These are phyloP conservation scores for Pseudotriccus pelzelni DNA, from an alignment of 2,797 vertebrate species.

Conservation along the genomic window DNA sequence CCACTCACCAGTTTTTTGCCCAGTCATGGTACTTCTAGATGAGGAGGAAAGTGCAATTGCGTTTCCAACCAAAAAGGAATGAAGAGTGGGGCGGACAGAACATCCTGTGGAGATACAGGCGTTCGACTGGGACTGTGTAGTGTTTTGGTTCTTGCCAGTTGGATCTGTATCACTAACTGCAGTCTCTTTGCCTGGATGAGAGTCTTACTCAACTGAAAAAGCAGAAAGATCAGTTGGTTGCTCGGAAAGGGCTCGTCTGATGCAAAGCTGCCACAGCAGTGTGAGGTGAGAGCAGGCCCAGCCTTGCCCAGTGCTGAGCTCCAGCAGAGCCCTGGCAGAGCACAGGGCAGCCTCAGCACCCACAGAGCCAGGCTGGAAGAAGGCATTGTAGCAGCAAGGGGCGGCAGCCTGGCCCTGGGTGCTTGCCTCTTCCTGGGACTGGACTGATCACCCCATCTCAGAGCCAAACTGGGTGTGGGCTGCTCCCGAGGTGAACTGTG, in stretches of 20 bases:
- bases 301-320: not conserved
- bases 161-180: slow-evolving; percentile 60
- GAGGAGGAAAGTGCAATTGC: slow-evolving; percentile 37
- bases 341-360: not conserved
- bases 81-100: not conserved
- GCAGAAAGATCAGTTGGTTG: not conserved
- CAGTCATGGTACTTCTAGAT: slow-evolving; percentile 11
- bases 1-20: slow-evolving; percentile 46
- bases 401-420: not conserved
- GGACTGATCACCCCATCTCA: fast-evolving
- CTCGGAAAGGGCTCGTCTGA: slow-evolving; percentile 1
- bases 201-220: not conserved
- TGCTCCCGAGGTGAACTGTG: fast-evolving
- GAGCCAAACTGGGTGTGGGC: not conserved
- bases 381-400: fast-evolving
- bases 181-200: slow-evolving; percentile 60
- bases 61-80: slow-evolving; percentile 28
- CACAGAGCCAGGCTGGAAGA: not conserved
- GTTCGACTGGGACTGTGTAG: slow-evolving; percentile 21
- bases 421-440: not conserved
- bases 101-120: not conserved
- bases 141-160: slow-evolving; percentile 23
- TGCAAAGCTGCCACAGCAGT: not conserved
- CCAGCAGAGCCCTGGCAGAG: not conserved
- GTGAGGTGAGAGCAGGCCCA: not conserved